These are phyloP conservation scores for Lucilia sericata DNA, from an alignment of 1,140 invertebrate genomes.

Conservation along the genomic window DNA sequence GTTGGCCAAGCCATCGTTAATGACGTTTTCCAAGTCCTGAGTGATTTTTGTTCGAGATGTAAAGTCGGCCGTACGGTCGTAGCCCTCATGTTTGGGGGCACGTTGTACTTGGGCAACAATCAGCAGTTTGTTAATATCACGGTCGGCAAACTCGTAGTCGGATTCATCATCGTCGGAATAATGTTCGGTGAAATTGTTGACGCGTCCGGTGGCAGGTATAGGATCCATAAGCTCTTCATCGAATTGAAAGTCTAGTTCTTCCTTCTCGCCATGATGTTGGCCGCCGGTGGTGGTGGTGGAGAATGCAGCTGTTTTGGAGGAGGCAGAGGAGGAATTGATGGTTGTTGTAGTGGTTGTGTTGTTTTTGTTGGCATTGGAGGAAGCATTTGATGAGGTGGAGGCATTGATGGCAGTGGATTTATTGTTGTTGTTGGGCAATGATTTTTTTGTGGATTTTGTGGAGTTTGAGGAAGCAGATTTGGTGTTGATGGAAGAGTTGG, in stretches of 20 bases:
- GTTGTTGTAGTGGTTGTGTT: slow-evolving; percentile 48
- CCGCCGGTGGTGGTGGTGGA: slow-evolving; percentile 62
- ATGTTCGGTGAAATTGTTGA: slow-evolving; percentile 83
- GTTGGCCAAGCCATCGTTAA: slow-evolving; percentile 94
- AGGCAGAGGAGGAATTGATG: slow-evolving; percentile 58
- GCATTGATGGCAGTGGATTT: slow-evolving; percentile 60
- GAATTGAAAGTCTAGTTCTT: slow-evolving; percentile 96
- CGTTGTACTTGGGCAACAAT: slow-evolving; percentile 91
- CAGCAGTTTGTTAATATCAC: slow-evolving; percentile 93
- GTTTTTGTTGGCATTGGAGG: slow-evolving; percentile 52
- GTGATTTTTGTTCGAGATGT: slow-evolving; percentile 89
- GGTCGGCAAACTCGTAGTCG: slow-evolving; percentile 90
- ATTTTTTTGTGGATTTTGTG: slow-evolving; percentile 47
- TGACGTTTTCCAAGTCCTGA: slow-evolving; percentile 91
- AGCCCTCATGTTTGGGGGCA: slow-evolving; percentile 85
- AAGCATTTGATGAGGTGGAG: slow-evolving; percentile 50
- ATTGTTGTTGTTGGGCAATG: slow-evolving; percentile 48
- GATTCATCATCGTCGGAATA: slow-evolving; percentile 84
- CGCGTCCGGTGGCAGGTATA: slow-evolving; percentile 75
- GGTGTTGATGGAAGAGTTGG: neutral
- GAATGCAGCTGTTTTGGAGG: slow-evolving; percentile 64
- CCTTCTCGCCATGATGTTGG: slow-evolving; percentile 73
- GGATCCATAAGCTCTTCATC: slow-evolving; percentile 91
- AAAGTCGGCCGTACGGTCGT: slow-evolving; percentile 89
- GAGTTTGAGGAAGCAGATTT: neutral